Evolutionary conservation across 37 sponge, comb jelly and placozoan species (phyloP).

Genomic region (Ianthella basta): DNA sequence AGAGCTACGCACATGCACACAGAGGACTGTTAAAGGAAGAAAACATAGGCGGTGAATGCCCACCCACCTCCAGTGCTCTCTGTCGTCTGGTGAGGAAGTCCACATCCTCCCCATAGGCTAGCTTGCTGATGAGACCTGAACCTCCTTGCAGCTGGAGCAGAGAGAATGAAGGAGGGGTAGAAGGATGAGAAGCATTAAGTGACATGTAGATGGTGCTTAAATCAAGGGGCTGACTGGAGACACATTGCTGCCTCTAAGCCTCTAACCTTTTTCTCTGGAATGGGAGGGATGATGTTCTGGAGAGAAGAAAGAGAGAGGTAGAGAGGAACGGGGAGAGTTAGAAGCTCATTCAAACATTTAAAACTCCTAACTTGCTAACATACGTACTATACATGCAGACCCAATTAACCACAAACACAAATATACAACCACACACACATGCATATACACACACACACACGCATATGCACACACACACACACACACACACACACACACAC

Average conservation of each 20-base stretch:
- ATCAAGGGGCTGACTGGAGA: too few species aligned
- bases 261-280: slow-evolving; percentile 75
- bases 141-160: slow-evolving; percentile 64
- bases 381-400: too few species aligned
- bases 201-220: too few species aligned
- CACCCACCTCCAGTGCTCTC: slow-evolving; percentile 71
- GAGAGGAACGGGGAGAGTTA: not conserved
- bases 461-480: too few species aligned
- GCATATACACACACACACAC: too few species aligned
- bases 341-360: too few species aligned
- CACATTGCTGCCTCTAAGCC: not conserved
- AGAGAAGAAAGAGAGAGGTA: not conserved
- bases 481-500: too few species aligned
- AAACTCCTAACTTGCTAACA: too few species aligned
- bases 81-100: slow-evolving; percentile 65
- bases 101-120: slow-evolving; percentile 74
- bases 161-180: not conserved
- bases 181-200: too few species aligned
- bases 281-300: slow-evolving; percentile 69
- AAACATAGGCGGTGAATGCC: not conserved
- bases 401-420: too few species aligned
- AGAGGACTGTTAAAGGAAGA: not conserved
- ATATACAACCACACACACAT: too few species aligned
- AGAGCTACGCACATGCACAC: not conserved
- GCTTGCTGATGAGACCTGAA: slow-evolving; percentile 65